Evolutionary conservation across 2,888 invertebrate species (phyloP), one percentile per base, ranked within the genome.

Genomic region (Idaea aversata): DNA sequence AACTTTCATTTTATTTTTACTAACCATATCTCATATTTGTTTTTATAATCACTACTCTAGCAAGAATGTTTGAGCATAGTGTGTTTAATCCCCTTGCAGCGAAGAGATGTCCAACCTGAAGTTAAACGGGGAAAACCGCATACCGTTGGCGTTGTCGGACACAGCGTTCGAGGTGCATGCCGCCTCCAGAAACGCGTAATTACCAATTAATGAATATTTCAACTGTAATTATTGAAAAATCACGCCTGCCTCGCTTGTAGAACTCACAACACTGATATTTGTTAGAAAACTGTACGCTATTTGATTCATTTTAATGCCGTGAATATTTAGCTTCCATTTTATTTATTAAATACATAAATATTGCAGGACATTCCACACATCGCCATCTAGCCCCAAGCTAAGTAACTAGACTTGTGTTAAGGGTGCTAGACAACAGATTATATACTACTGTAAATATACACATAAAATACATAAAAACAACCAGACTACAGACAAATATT

Each of bases 51-150:
- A 16, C 59, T 36, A 35, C 59, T 36, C 36, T 59, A 36, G 15
- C 15, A n/a, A 58, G 59, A 61, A 35, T 70, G 67, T 69, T 79
- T 81, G 79, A 80, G 75, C 70, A 72, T 74, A 72, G 16, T 59
- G 16, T 59, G 59, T 15, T 25, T 59, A 75, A 72, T 72, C 83
- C 77, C 87, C 80, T 92, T 93, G 77, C 93, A 93, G 93, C 77
- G 93, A 92, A 84, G 93, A 93, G 86, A 93, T 93, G 92, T 91
- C 92, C 70, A 93, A 93, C 83, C 79, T 93, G 84, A 91, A 91
- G 84, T 86, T 92, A 86, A 87, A 76, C 72, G 93, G 93, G 65
- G 93, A 92, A 77, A 91, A 90, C 81, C 92, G 93, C 81, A 92
- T 93, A 84, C 93, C 93, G 70, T 76, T 93, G 86, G 93, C 93